Percentiles rank a stretch among this genome's conserved stretches.
Conservation (phyloP, 2,113 vertebrate genomes). For the Dipodomys merriami region DNA sequence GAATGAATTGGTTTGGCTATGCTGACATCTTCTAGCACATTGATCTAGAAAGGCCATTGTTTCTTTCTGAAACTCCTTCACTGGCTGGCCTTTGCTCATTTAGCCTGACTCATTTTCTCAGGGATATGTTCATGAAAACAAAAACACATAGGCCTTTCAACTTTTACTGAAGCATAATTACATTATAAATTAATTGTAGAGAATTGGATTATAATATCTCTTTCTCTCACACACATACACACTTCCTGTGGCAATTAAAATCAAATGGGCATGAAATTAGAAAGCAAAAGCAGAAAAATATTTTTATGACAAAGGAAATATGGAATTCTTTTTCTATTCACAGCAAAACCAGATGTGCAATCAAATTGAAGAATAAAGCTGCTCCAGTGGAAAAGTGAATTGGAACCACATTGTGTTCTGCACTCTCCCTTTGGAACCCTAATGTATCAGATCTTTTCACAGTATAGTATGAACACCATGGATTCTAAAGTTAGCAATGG, state of each 20-base stretch:
- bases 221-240: not conserved
- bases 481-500: not conserved
- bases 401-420: not conserved
- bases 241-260: not conserved
- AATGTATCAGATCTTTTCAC: not conserved
- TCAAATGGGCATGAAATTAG: not conserved
- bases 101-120: not conserved
- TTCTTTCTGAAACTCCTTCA: not conserved
- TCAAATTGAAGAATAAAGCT: not conserved
- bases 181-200: not conserved
- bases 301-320: not conserved
- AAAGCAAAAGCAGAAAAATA: not conserved
- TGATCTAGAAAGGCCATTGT: not conserved
- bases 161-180: not conserved
- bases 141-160: not conserved
- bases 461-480: not conserved
- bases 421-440: not conserved
- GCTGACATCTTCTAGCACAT: not conserved
- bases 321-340: not conserved
- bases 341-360: not conserved
- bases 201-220: too few species aligned
- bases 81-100: not conserved
- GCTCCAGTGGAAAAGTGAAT: not conserved
- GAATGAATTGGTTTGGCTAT: not conserved
- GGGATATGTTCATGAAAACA: not conserved